Conservation (phyloP, 2,113 vertebrate genomes). For the Lycaon pictus region DNA sequence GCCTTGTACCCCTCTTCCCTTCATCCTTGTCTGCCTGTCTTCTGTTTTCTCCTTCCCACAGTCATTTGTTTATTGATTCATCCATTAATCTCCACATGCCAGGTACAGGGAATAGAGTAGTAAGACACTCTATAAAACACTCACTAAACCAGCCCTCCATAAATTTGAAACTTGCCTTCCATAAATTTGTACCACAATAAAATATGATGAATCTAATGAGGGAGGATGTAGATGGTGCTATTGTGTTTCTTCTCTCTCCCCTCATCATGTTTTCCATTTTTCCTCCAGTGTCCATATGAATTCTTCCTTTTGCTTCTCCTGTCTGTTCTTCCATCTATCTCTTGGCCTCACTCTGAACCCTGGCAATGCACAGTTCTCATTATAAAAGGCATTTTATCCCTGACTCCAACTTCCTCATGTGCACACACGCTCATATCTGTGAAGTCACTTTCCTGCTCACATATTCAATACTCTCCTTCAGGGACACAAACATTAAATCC, state of each 20-base stretch:
- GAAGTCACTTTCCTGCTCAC: not conserved
- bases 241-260: too few relatives aligned
- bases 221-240: not conserved
- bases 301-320: not conserved
- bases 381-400: not conserved
- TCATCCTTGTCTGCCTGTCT: not conserved
- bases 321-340: not conserved
- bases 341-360: not conserved
- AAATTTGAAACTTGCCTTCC: not conserved
- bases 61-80: not conserved
- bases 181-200: not conserved
- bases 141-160: not conserved
- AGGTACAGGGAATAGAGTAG: not conserved
- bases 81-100: not conserved
- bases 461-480: not conserved
- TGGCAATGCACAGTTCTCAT: not conserved
- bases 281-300: not conserved
- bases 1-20: not conserved
- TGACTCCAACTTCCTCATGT: accelerated
- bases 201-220: not conserved
- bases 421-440: not conserved
- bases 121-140: not conserved
- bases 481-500: not conserved
- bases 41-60: not conserved
- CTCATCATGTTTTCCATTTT: not conserved